Evolutionary conservation across 2,888 invertebrate genomes (phyloP), one percentile per base, ranked within the genome.

Genomic region (Camptogramma bilineatum): DNA sequence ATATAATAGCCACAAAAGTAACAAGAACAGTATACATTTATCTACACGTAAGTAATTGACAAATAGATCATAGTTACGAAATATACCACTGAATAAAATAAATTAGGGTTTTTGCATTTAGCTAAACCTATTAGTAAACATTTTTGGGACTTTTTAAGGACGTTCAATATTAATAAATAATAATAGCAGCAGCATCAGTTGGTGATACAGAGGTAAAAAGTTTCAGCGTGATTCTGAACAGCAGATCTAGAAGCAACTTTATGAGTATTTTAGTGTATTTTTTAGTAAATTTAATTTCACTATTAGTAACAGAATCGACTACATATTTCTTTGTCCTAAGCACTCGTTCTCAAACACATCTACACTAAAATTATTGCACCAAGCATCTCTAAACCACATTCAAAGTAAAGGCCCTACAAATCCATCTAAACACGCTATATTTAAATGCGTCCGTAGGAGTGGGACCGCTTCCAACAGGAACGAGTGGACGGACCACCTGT

Each of bases 401-500:
- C 24, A 62, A 56, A 52, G n/a, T 62, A 62, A 62, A 56, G 51
- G 44, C 55, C 31, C 55, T 10, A 63, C 62, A 63, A 57, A 53
- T 57, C 56, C 47, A 62, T 46, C 57, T 63, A 63, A 63, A 63
- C 62, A 63, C 48, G 47, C 52, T 46, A 17, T 56, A 62, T 57
- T 62, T 52, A 62, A 62, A 62, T 62, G 52, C 52, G 28, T 48
- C 57, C 54, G 52, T 31, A 31, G 61, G 52, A 51, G 60, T 52
- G 28, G 28, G 7, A 59, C 57, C 50, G 58, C 46, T 63, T 63
- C 62, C 66, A 52, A 57, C 54, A 64, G 59, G 53, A 55, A 53
- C 55, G 52, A 58, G 57, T 44, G 48, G 58, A 62, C 59, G 34
- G 71, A 82, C 88, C 90, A 90, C 90, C 90, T 90, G 90, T 86